Conservation (phyloP, 2,888 invertebrate species). For the Ophion costatus region DNA sequence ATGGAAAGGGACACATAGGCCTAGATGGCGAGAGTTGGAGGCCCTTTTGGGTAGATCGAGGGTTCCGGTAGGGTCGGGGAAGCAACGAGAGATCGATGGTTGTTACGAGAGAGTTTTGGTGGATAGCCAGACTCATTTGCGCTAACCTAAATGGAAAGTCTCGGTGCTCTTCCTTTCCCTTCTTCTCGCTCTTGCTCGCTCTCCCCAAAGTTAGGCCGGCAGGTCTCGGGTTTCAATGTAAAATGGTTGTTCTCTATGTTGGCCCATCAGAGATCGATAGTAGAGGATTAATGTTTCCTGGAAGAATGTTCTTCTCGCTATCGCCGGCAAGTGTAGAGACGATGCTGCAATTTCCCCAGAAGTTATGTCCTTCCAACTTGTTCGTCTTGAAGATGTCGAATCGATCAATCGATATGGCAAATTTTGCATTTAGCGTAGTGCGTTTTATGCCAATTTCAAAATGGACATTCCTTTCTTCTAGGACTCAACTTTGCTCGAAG, state of each 20-base stretch:
- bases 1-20: neutral
- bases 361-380: neutral
- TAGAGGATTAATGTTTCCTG: constrained; percentile 15
- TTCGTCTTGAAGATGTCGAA: neutral
- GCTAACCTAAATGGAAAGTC: constrained; percentile 23
- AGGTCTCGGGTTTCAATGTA: constrained; percentile 9
- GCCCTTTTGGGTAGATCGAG: constrained; percentile 25
- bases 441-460: too few relatives aligned
- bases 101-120: constrained; percentile 8
- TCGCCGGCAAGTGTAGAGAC: neutral
- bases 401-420: too few relatives aligned
- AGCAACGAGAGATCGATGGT: constrained; percentile 38
- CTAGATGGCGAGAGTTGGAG: constrained; percentile 1
- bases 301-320: neutral
- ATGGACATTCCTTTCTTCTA: too few relatives aligned
- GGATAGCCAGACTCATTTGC: constrained; percentile 50
- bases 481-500: too few relatives aligned
- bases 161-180: neutral
- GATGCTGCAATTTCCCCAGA: too few relatives aligned
- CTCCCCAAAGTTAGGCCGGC: neutral
- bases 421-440: too few relatives aligned
- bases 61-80: neutral
- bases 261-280: constrained; percentile 5
- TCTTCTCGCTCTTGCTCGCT: neutral
- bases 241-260: neutral